Base-by-base conservation (phyloP, 2,888 invertebrate genomes). In the Boloria euphrosyne region DNA sequence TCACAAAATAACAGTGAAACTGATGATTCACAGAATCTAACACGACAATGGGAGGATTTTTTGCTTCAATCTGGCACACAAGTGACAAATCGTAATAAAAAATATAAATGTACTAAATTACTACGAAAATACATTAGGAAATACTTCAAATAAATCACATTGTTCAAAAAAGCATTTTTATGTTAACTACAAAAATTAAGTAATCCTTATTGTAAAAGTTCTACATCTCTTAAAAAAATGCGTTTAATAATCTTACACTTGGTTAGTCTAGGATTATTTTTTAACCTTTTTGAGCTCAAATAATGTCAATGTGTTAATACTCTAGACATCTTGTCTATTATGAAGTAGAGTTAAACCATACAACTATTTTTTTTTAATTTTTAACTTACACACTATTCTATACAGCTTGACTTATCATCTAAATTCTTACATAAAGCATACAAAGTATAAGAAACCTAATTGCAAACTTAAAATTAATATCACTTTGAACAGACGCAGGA, bases 1-100 rank as follows among this genome's bases (percentile, higher is more conserved):
- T 90, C 91, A 91, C 90, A 90, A 89, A 87, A 85, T 85, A 87
- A 89, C 84, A 88, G 87, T 86, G 85, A 89, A 90, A 89, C 86
- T 75, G 77, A 86, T 81, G 90, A 91, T 90, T 90, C 91, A 91
- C 86, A 90, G 90, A 90, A 91, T 91, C 90, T 83, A 83, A 84
- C 72, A 79, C 79, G 75, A 79, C 81, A 84, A 85, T 78, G 80
- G 76, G 76, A 82, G 80, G 76, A 83, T 83, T 78, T 80, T 77
- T 67, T 75, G 74, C 73, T 73, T 71, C 79, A 82, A 82, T 78
- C 80, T 79, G 80, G 76, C 79, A 77, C 75, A 65, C 52, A 4
- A 68, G 73, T 77, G 75, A 65, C 81, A 82, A 82, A 84, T 81
- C 78, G 74, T 74, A 72, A 76, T 71, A 69, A 74, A 77, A 31